These are phyloP conservation scores for Drosophila cognata DNA, from an alignment of 2,888 invertebrate species.

Conservation along the genomic window DNA sequence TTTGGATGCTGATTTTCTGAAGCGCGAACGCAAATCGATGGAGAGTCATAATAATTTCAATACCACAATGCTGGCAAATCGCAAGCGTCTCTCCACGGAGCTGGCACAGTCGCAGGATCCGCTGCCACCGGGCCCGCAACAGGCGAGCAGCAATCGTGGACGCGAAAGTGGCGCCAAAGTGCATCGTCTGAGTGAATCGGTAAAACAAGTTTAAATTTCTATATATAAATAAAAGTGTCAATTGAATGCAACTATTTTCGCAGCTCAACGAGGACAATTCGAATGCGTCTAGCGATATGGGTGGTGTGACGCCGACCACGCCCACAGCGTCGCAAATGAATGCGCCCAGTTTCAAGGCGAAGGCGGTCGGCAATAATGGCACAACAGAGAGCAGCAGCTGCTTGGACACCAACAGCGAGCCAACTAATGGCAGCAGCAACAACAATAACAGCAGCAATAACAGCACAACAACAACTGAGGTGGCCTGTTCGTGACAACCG, in stretches of 20 bases:
- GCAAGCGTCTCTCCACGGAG: slow-evolving; percentile 84
- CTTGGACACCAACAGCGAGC: slow-evolving; percentile 53
- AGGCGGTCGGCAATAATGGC: slow-evolving; percentile 56
- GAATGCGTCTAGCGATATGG: slow-evolving; percentile 82
- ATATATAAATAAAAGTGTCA: neutral
- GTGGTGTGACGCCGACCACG: slow-evolving; percentile 74
- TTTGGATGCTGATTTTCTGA: slow-evolving; percentile 89
- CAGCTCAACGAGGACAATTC: slow-evolving; percentile 83
- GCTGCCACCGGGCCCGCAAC: slow-evolving; percentile 40
- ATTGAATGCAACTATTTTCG: neutral
- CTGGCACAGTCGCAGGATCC: slow-evolving; percentile 74
- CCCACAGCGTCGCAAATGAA: slow-evolving; percentile 76
- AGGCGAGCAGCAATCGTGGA: slow-evolving; percentile 44
- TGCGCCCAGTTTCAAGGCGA: slow-evolving; percentile 69
- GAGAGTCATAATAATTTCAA: slow-evolving; percentile 84
- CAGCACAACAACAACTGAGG: slow-evolving; percentile 79
- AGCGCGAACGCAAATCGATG: slow-evolving; percentile 89
- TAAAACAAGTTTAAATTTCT: slow-evolving; percentile 47
- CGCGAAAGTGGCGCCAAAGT: slow-evolving; percentile 64
- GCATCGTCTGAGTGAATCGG: slow-evolving; percentile 83
- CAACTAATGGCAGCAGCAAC: slow-evolving; percentile 46
- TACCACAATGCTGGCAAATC: slow-evolving; percentile 82
- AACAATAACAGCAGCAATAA: slow-evolving; percentile 53
- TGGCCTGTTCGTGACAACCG: slow-evolving; percentile 85
- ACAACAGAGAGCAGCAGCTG: slow-evolving; percentile 38